Base-by-base conservation (phyloP, 2,113 vertebrate species). In the Indri indri region DNA sequence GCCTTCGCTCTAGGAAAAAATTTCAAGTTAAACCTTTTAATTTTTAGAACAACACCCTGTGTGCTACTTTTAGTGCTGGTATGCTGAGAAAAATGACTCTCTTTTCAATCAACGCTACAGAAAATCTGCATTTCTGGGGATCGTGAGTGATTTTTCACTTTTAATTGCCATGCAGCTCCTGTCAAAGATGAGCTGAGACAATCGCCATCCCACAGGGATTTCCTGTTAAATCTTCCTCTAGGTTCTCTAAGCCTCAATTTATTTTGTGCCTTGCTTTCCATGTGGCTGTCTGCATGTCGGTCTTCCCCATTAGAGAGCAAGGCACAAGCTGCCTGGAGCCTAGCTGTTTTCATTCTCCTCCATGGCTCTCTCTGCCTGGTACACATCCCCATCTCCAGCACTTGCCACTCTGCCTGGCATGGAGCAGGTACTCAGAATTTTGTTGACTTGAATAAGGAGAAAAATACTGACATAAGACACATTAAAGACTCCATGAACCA, bases 11-110 rank as follows among this genome's bases (percentile, higher is more conserved):
- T 90, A 40, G 42, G 92, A n/a, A 95, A 91, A 82, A 73, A 70
- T 73, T 71, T 57, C 25, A 92, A 91, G 47, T 94, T 86, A 88
- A 94, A 84, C 23, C 88, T 40, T 80, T 96, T 52, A 74, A 95
- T 92, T 85, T 93, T 90, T 63, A 79, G 90, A 95, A 50, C 63
- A 88, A 40, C 37, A 89, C 18, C 13, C 9, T 57, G 12, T 6
- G 5, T 74, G 42, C 40, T 79, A 42, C 47, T 34, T 70, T 3
- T 37, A 74, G 32, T 16, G 11, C 52, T 86, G 40, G 3, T 50
- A 57, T 59, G 25, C 50, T 85, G 74, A 92, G 47, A 89, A 90
- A 90, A 74, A 68, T 95, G 22, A 82, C 50, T 87, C 57, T 63
- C 92, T 65, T 91, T 94, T 93, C 59, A 70, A 65, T 91, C 82